Base-by-base conservation (phyloP, 2,797 vertebrate species). In the Urosaurus nigricauda region DNA sequence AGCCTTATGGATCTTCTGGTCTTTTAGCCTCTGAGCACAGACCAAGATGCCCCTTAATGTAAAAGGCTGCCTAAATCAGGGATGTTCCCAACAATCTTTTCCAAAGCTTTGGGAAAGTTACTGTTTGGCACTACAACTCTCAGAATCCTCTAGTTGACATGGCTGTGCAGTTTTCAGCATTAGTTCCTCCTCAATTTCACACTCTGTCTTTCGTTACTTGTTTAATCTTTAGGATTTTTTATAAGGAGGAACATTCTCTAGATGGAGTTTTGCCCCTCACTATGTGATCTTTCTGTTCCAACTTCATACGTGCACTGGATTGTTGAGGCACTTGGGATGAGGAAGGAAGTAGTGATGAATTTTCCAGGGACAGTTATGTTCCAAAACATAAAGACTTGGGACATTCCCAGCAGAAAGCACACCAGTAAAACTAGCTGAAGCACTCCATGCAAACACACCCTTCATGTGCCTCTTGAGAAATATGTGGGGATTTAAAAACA, bases 361-460 rank as follows among this genome's bases (percentile, higher is more conserved):
- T 51, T 74, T 73, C 70, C 51, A 84, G 83, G 35, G 56, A 21
- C 6, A 56, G 29, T 68, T 29, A 68, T 29, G 11, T 84, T 35
- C n/a, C 53, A 40, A 24, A 53, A 84, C 26, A 17, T 68, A 26
- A 68, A 58, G 35, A 56, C 47, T 26, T n/a, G 60, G 63, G 13
- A 26, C 83, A 84, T 70, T 79, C 35, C 51, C 14, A 70, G n/a
- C 21, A 21, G 17, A 60, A 17, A 5, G 5, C 17, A 60, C 17
- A 60, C 3, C 58, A 60, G 63, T 79, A 89, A 89, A 79, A 73
- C 21, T 85, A 79, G n/a, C 13, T 71, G 12, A 60, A 68, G 53
- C 32, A 60, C 13, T 74, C 56, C 16, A 1, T 74, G 40, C 37
- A 68, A 79, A 84, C 29, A 16, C 3, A 84, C 16, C 70, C 56